Evolutionary conservation across 2,797 vertebrate genomes (phyloP).

Genomic region (Pangasius macronema): DNA sequence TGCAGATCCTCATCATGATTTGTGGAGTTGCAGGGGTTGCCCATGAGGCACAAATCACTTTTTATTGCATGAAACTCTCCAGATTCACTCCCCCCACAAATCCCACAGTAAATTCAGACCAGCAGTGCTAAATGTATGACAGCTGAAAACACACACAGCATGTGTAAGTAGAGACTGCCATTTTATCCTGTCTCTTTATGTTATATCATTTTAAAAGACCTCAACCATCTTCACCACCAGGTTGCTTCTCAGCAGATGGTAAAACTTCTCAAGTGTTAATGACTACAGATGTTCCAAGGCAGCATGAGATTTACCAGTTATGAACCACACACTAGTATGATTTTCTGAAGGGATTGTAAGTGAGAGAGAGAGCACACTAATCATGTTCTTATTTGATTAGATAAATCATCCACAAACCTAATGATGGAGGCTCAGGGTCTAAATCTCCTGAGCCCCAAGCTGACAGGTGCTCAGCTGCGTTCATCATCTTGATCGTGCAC

Average conservation of each 20-base stretch:
- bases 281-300: constrained; percentile 9
- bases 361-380: constrained; percentile 9
- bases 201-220: constrained; percentile 3
- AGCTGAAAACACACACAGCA: background rate
- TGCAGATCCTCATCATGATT: background rate
- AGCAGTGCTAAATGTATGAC: constrained; percentile 11
- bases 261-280: constrained; percentile 26
- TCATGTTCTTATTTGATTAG: background rate
- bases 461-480: background rate
- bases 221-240: constrained; percentile 13
- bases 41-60: constrained; percentile 8
- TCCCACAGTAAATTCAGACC: constrained; percentile 19
- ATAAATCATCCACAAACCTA: constrained; percentile 21
- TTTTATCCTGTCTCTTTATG: constrained; percentile 12
- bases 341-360: background rate
- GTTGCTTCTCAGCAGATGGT: constrained; percentile 19
- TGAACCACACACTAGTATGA: background rate
- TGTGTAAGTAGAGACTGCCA: constrained; percentile 18
- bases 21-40: background rate
- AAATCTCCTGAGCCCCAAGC: background rate
- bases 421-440: background rate
- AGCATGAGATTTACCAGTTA: background rate
- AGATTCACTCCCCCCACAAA: constrained; percentile 3
- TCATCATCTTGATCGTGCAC: background rate
- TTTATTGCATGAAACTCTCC: constrained; percentile 10